Percentiles rank a stretch among this genome's conserved stretches.
Evolutionary conservation across 2,888 invertebrate genomes (phyloP).

Genomic region (Apamea anceps): DNA sequence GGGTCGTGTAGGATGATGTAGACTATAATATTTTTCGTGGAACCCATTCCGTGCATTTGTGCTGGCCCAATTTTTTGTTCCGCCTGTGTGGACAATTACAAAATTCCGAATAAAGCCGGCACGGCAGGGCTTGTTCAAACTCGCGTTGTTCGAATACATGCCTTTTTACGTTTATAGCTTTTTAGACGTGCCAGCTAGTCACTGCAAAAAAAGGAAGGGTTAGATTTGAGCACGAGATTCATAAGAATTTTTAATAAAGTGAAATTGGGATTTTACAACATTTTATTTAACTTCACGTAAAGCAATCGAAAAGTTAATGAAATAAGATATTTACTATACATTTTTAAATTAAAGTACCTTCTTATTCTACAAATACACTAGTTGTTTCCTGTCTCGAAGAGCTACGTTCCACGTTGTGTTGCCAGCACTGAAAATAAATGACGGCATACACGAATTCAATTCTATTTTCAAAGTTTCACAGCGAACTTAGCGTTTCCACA

Average conservation of each 20-base stretch:
- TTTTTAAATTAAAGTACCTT: not conserved
- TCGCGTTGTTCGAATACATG: conserved; percentile 65
- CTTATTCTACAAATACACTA: not conserved
- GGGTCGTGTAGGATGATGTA: conserved; percentile 57
- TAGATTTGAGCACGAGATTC: not conserved
- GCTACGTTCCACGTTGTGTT: conserved; percentile 13
- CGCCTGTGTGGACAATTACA: conserved; percentile 76
- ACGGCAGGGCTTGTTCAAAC: conserved; percentile 73
- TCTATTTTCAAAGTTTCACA: conserved; percentile 61
- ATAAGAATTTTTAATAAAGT: not conserved
- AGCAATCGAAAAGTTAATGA: not conserved
- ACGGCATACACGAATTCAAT: conserved; percentile 57
- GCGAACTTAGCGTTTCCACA: conserved; percentile 56
- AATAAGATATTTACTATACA: not conserved
- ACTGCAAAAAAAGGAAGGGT: conserved; percentile 7
- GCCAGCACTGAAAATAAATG: conserved; percentile 46
- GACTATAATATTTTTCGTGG: conserved; percentile 66
- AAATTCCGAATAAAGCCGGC: conserved; percentile 74
- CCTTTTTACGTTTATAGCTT: conserved; percentile 35
- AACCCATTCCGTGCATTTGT: conserved; percentile 67
- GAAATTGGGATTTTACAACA: not conserved
- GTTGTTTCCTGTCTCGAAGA: conserved; percentile 20
- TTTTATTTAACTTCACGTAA: not conserved
- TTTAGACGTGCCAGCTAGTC: conserved; percentile 8
- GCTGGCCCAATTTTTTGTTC: conserved; percentile 72